A percentile compares a stretch with the other conserved stretches of the same genome.
phyloP scores from a whole-genome alignment of 2,797 vertebrate genomes.

The Liasis olivaceus region DNA sequence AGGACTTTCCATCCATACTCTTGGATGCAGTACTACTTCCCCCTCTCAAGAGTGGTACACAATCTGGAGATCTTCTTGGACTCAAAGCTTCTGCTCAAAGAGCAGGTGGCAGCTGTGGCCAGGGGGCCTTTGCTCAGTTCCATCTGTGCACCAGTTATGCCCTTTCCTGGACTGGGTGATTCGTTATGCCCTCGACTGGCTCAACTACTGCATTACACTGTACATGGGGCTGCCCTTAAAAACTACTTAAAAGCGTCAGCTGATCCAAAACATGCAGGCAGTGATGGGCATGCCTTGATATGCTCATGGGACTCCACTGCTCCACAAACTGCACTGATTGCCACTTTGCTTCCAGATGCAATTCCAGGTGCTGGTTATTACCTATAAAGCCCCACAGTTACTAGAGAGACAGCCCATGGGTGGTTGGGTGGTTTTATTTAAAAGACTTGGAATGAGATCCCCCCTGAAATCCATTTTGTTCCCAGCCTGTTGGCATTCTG shows the following conservation, averaged over 20 bases:
- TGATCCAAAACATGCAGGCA: background rate
- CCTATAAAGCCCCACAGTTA: background rate
- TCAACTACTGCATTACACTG: background rate
- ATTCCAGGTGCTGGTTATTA: background rate
- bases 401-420: background rate
- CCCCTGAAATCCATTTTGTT: background rate
- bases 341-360: background rate
- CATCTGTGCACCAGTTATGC: background rate
- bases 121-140: background rate
- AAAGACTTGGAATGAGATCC: background rate
- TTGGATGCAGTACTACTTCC: background rate
- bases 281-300: too few species aligned
- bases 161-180: background rate
- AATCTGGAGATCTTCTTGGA: background rate
- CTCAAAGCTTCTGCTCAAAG: background rate
- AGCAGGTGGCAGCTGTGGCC: background rate
- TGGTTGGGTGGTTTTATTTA: background rate
- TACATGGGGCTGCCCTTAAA: background rate
- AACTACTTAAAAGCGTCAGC: background rate
- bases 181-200: background rate
- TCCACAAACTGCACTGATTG: background rate
- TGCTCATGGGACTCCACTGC: background rate
- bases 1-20: background rate
- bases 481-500: too few species aligned
- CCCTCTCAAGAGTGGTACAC: too few species aligned